Percentiles rank a stretch among this genome's conserved stretches.
Conservation (phyloP, 1,140 invertebrate genomes). For the Euwallacea fornicatus region DNA sequence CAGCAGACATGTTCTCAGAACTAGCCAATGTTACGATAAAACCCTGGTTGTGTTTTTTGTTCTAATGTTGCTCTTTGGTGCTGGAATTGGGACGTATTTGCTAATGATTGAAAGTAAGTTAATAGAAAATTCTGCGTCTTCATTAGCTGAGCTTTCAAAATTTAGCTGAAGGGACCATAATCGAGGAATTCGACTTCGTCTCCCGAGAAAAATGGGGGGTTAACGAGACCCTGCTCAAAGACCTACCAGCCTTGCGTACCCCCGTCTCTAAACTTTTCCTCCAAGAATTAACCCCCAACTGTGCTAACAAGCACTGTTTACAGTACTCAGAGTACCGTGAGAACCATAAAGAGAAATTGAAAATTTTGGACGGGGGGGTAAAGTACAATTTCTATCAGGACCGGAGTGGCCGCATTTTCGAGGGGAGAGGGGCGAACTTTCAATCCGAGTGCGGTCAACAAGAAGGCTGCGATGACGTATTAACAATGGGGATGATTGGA, state of each 20-base stretch:
- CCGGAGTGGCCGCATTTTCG: slow-evolving; percentile 16
- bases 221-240: neutral
- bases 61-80: slow-evolving; percentile 12
- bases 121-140: neutral
- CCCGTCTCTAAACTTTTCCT: slow-evolving; percentile 17
- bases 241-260: neutral
- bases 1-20: neutral
- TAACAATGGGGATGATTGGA: slow-evolving; percentile 1
- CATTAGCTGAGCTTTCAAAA: neutral
- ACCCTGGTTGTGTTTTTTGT: neutral
- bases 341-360: slow-evolving; percentile 14
- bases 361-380: slow-evolving; percentile 9
- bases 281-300: slow-evolving; percentile 13
- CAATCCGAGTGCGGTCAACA: slow-evolving; percentile 15
- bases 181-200: slow-evolving; percentile 29
- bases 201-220: slow-evolving; percentile 14
- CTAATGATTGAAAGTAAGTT: slow-evolving; percentile 14
- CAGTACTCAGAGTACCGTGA: slow-evolving; percentile 11
- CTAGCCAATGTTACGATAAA: slow-evolving; percentile 11
- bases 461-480: slow-evolving; percentile 6
- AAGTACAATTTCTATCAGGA: slow-evolving; percentile 24
- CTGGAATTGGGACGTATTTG: slow-evolving; percentile 7
- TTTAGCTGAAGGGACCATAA: slow-evolving; percentile 12
- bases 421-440: slow-evolving; percentile 24
- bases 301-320: slow-evolving; percentile 7